Percentiles rank a stretch among this genome's conserved stretches.
These are phyloP conservation scores for Orestias chungarensis DNA, from an alignment of 2,797 vertebrate species.

Conservation along the genomic window DNA sequence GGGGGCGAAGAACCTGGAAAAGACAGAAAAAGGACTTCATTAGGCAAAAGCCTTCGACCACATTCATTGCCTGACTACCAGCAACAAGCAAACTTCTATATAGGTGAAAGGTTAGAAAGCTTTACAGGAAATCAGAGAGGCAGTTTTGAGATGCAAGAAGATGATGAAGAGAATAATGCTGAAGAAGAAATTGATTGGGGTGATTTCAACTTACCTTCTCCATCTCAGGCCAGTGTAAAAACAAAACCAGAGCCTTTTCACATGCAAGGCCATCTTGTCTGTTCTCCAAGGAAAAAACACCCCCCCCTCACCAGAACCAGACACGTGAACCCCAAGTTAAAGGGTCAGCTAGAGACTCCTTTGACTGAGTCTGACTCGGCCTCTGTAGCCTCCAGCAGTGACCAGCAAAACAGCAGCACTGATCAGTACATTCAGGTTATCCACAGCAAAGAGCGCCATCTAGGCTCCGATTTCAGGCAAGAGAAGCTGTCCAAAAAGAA, in stretches of 20 bases:
- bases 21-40: conserved; percentile 49
- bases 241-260: conserved; percentile 62
- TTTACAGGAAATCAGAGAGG: conserved; percentile 65
- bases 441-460: conserved; percentile 84
- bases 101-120: conserved; percentile 75
- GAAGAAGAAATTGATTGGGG: conserved; percentile 67
- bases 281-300: conserved; percentile 50
- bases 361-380: conserved; percentile 89
- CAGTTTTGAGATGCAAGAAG: conserved; percentile 53
- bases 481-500: conserved; percentile 81
- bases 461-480: conserved; percentile 68
- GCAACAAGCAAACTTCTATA: conserved; percentile 81
- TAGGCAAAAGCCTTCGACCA: conserved; percentile 70
- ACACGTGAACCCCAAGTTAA: conserved; percentile 78
- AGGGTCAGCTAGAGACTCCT: conserved; percentile 78
- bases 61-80: conserved; percentile 84
- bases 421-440: conserved; percentile 92
- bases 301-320: conserved; percentile 46
- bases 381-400: conserved; percentile 90
- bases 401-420: conserved; percentile 89
- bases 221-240: conserved; percentile 70
- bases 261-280: conserved; percentile 39
- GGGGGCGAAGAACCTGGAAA: conserved; percentile 81
- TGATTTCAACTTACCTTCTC: conserved; percentile 59
- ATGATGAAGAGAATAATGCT: conserved; percentile 67